These are phyloP conservation scores for Gymnoscopelus braueri DNA, from an alignment of 2,797 vertebrate species.

Conservation along the genomic window DNA sequence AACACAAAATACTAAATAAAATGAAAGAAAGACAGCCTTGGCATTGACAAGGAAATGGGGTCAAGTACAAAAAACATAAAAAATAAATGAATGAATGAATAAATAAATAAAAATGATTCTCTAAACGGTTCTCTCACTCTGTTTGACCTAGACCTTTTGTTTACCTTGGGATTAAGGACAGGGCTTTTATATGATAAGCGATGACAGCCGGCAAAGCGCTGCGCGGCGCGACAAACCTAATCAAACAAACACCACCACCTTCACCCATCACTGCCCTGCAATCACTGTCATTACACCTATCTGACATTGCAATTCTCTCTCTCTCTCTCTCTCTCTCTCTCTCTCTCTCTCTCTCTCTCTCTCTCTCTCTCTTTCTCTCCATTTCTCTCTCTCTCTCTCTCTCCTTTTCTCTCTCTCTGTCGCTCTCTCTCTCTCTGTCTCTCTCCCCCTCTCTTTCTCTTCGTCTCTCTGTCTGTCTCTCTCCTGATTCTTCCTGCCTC, in stretches of 20 bases:
- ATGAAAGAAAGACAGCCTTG: too few species aligned
- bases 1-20: too few species aligned
- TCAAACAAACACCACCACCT: conserved; percentile 22
- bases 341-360: conserved; percentile 13
- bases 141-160: neutral
- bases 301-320: conserved; percentile 29
- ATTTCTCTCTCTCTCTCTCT: neutral
- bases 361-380: neutral
- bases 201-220: too few species aligned
- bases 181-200: too few species aligned
- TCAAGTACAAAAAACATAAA: too few species aligned
- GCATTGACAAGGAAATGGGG: too few species aligned
- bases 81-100: too few species aligned
- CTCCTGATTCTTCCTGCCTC: neutral
- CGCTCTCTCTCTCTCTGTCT: neutral
- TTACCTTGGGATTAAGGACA: too few species aligned
- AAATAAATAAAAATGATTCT: neutral
- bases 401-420: conserved; percentile 5
- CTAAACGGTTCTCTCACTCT: neutral
- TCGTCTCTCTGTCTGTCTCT: neutral
- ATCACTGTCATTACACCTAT: conserved; percentile 50
- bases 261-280: conserved; percentile 46
- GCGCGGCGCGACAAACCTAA: too few species aligned
- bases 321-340: neutral
- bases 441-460: conserved; percentile 1